A percentile compares a stretch with the other conserved stretches of the same genome.
These are phyloP conservation scores for Xenentodon cancila DNA, from an alignment of 2,797 vertebrate genomes.

Conservation along the genomic window DNA sequence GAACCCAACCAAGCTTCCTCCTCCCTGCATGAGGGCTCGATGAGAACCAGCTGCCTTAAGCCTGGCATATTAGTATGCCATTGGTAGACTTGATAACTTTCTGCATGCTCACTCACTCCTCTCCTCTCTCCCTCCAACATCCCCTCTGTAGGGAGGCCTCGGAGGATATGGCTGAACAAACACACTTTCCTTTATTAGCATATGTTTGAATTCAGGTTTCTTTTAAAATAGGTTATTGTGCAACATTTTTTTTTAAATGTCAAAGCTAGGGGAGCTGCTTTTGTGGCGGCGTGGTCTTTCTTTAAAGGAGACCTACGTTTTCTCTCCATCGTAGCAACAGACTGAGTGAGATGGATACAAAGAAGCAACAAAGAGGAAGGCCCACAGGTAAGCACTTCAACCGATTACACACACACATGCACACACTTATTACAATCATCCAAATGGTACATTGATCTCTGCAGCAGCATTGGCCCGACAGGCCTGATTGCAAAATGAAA, in stretches of 20 bases:
- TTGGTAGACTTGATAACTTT: slow-evolving; percentile 67
- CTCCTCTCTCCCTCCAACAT: slow-evolving; percentile 36
- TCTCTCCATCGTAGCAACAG: slow-evolving; percentile 32
- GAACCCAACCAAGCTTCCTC: slow-evolving; percentile 35
- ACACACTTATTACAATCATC: slow-evolving; percentile 43
- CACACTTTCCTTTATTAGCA: slow-evolving; percentile 55
- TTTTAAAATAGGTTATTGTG: slow-evolving; percentile 59
- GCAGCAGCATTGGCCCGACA: slow-evolving; percentile 45
- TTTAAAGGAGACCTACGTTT: slow-evolving; percentile 32
- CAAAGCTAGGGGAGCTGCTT: slow-evolving; percentile 52
- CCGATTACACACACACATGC: slow-evolving; percentile 21
- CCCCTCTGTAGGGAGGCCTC: slow-evolving; percentile 36
- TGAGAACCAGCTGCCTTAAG: slow-evolving; percentile 56
- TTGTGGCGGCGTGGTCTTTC: slow-evolving; percentile 35
- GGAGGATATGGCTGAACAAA: slow-evolving; percentile 45
- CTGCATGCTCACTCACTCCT: slow-evolving; percentile 63
- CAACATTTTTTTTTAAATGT: slow-evolving; percentile 59
- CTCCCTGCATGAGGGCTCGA: slow-evolving; percentile 26
- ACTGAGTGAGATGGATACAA: slow-evolving; percentile 59
- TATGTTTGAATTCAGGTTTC: slow-evolving; percentile 54
- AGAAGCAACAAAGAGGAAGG: slow-evolving; percentile 54
- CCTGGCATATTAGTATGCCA: slow-evolving; percentile 66
- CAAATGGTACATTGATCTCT: slow-evolving; percentile 65
- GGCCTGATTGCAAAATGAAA: slow-evolving; percentile 68
- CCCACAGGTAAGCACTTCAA: slow-evolving; percentile 63